Evolutionary conservation across 2,888 invertebrate genomes (phyloP), one percentile per base, ranked within the genome.

Genomic region (Drosophila robusta): DNA sequence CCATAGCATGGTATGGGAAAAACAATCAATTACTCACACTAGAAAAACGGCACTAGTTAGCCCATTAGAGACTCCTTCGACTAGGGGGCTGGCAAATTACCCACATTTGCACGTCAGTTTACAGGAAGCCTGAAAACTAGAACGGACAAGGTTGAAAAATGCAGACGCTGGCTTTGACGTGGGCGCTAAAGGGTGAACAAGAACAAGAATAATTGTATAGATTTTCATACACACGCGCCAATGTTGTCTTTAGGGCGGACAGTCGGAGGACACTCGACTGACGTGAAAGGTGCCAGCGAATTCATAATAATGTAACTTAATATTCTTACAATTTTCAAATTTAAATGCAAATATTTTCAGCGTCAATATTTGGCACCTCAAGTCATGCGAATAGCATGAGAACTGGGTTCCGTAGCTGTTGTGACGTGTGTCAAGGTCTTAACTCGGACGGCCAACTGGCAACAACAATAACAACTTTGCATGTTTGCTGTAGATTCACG

Each of bases 281-380:
- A 11, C 56, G 67, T 32, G 51, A 11, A 29, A 46, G 47, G 32
- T 64, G 41, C 9, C 36, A 16, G 22, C 36, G 36, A 61, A 57
- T 51, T 69, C 51, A 72, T 64, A 65, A 73, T 75, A 77, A 70
- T 68, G 71, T 67, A 78, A 80, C 73, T 75, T 57, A 78, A 80
- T 70, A 49, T 46, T 45, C 66, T 61, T 16, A 67, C 56, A 74
- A 54, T 68, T 66, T 64, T 26, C n/a, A 64, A 70, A 68, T 73
- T 57, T 39, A 65, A 72, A 64, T 80, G 81, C 68, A 87, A 84
- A 85, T 70, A 52, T 71, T 74, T 62, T 42, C 39, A 64, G 42
- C 60, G 81, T 79, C 77, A 82, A 82, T 81, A 76, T 87, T 81
- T 74, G 87, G 75, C 82, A 51, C 63, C 69, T 56, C 45, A 39